A percentile compares a stretch with the other conserved stretches of the same genome.
These are phyloP conservation scores for Ichneumoninae sp. DNA, from an alignment of 2,888 invertebrate genomes.

Conservation along the genomic window DNA sequence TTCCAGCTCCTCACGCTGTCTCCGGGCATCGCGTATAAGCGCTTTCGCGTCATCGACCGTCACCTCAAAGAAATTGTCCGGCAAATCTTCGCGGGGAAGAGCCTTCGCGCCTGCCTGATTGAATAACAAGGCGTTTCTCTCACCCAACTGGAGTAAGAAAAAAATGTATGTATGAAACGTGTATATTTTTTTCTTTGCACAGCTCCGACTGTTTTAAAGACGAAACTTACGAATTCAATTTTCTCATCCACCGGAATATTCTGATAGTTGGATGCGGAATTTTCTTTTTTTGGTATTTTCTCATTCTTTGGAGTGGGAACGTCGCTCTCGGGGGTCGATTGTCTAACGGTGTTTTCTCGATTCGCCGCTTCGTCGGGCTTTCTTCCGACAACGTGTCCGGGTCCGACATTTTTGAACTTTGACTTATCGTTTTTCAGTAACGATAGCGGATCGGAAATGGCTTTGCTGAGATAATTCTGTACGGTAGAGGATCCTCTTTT, in stretches of 20 bases:
- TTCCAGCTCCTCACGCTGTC: conserved; percentile 88
- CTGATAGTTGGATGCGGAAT: conserved; percentile 25
- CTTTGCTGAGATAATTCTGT: conserved; percentile 62
- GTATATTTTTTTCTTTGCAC: not conserved
- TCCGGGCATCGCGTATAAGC: conserved; percentile 90
- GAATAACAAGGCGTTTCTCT: conserved; percentile 91
- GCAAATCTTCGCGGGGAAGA: conserved; percentile 89
- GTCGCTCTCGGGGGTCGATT: conserved; percentile 48
- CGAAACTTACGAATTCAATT: conserved; percentile 83
- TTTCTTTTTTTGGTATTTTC: conserved; percentile 60
- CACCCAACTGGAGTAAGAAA: conserved; percentile 87
- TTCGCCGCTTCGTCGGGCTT: conserved; percentile 47
- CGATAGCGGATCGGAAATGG: conserved; percentile 64
- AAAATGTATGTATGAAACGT: not conserved
- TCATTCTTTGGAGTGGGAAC: conserved; percentile 52
- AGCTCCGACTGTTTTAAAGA: too few species aligned
- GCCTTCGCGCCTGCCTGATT: conserved; percentile 86
- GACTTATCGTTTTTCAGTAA: conserved; percentile 66
- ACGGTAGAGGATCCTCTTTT: conserved; percentile 57
- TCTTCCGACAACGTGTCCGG: conserved; percentile 71
- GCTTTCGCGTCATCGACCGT: conserved; percentile 92
- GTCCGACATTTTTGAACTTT: conserved; percentile 68
- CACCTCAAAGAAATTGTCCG: conserved; percentile 95
- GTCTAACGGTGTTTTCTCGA: not conserved
- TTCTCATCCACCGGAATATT: conserved; percentile 73